These are phyloP conservation scores for Blastobasis adustella DNA, from an alignment of 2,888 invertebrate genomes.

Conservation along the genomic window DNA sequence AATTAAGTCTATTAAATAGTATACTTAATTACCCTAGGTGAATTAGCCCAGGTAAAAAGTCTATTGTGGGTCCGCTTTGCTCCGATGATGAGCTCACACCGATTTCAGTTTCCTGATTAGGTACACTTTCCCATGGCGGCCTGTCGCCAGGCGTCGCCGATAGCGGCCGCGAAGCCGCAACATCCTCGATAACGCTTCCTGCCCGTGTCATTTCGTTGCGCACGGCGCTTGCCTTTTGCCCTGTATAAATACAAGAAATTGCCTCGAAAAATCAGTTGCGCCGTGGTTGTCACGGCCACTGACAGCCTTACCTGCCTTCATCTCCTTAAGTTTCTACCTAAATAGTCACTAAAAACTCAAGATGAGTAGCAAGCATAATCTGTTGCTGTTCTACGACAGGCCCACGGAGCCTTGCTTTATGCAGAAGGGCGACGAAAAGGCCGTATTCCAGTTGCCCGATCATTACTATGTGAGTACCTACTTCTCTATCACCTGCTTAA, in stretches of 20 bases:
- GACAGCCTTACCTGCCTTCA: background rate
- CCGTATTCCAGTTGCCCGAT: constrained; percentile 78
- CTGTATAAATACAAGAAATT: constrained; percentile 20
- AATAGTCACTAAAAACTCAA: constrained; percentile 24
- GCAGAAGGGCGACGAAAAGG: constrained; percentile 79
- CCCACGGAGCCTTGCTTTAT: constrained; percentile 86
- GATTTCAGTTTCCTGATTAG: too few species aligned
- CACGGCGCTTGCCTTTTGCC: too few species aligned
- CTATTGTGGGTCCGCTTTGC: too few species aligned
- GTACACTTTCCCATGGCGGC: too few species aligned
- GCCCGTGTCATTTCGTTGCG: too few species aligned
- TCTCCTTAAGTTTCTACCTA: constrained; percentile 10
- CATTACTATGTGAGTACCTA: constrained; percentile 73
- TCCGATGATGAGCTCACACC: too few species aligned
- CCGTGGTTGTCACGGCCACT: constrained; percentile 38
- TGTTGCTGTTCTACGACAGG: constrained; percentile 82
- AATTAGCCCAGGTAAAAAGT: too few species aligned
- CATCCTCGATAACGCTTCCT: too few species aligned
- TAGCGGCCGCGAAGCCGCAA: too few species aligned
- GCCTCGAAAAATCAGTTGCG: constrained; percentile 22
- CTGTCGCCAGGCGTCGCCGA: too few species aligned
- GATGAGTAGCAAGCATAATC: constrained; percentile 64
- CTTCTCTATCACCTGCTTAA: background rate
- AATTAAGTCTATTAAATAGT: too few species aligned
- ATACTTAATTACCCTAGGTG: too few species aligned